Conservation (phyloP, 2,888 invertebrate species). For the Epirrita christyi region DNA sequence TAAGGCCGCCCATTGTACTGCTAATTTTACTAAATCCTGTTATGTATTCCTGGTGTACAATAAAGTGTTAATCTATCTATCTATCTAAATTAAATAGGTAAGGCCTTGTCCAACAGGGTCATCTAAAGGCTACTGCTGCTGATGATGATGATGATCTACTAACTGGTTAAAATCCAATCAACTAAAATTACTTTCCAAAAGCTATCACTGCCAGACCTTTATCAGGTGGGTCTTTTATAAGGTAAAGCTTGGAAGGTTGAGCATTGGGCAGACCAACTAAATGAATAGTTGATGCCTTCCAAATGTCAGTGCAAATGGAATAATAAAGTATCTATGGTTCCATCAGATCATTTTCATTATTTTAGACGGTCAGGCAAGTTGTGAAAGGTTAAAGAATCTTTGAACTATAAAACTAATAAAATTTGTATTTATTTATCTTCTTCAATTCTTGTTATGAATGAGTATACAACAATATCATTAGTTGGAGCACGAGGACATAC, state of each 20-base stretch:
- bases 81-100: too few relatives aligned
- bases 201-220: constrained; percentile 18
- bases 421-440: not conserved
- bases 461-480: too few relatives aligned
- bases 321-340: constrained; percentile 60
- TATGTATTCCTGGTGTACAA: too few relatives aligned
- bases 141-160: too few relatives aligned
- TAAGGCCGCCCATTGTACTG: too few relatives aligned
- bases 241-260: constrained; percentile 52
- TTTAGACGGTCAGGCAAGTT: not conserved
- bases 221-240: constrained; percentile 44
- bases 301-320: constrained; percentile 80
- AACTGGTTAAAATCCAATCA: not conserved
- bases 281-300: constrained; percentile 64
- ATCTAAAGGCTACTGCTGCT: too few relatives aligned
- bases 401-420: too few relatives aligned
- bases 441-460: too few relatives aligned
- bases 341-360: constrained; percentile 38
- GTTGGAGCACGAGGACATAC: too few relatives aligned
- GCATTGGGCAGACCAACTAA: constrained; percentile 39
- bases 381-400: not conserved
- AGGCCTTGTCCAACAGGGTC: too few relatives aligned
- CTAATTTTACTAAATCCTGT: too few relatives aligned
- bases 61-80: too few relatives aligned
- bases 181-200: not conserved